Conservation (phyloP, 53 echinoderm and acorn worm species). For the Paelopatides confundens region DNA sequence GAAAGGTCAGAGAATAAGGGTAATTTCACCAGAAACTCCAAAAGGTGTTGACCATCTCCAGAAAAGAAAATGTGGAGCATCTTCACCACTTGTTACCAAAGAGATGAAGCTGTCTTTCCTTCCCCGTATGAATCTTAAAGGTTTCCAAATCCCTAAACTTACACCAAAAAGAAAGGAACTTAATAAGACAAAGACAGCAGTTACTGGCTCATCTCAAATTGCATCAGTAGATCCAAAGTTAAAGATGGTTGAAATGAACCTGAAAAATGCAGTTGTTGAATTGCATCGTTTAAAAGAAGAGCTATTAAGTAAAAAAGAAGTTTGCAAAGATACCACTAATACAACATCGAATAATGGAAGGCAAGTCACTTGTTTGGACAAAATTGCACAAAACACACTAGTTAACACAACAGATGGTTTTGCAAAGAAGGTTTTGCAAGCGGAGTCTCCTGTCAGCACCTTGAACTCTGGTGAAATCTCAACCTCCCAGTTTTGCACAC, state of each 20-base stretch:
- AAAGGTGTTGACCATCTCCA: not conserved
- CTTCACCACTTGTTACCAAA: not conserved
- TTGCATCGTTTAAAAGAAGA: not conserved
- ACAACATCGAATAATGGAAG: not conserved
- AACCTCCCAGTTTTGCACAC: not conserved
- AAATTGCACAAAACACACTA: not conserved
- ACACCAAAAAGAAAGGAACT: not conserved
- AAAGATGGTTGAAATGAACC: not conserved
- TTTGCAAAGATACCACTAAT: not conserved
- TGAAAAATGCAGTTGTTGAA: conserved; percentile 28
- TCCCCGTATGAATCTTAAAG: not conserved
- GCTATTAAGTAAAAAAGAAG: not conserved
- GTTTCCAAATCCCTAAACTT: conserved; percentile 32
- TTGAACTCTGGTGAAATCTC: not conserved
- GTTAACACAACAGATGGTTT: not conserved
- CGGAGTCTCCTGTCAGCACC: not conserved
- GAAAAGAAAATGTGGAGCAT: not conserved
- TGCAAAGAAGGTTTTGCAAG: not conserved
- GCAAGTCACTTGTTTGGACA: not conserved
- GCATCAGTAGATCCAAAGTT: not conserved
- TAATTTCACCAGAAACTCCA: not conserved
- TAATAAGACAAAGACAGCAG: not conserved
- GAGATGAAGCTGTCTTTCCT: conserved; percentile 8
- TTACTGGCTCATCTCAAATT: not conserved
- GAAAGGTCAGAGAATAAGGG: not conserved